These are phyloP conservation scores for Jordanella pulchra DNA, from an alignment of 2,797 vertebrate species.

Conservation along the genomic window DNA sequence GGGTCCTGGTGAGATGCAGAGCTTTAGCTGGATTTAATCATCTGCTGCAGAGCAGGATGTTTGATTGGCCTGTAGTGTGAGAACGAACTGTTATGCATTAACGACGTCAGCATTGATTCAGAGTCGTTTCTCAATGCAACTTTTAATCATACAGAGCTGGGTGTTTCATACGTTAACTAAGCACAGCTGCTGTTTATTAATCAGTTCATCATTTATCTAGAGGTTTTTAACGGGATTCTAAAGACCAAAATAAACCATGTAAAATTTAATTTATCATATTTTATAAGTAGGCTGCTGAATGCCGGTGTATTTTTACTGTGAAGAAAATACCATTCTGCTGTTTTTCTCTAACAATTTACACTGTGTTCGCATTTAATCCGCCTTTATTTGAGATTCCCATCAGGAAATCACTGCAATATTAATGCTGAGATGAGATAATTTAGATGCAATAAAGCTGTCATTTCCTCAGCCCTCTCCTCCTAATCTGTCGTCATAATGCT, in stretches of 20 bases:
- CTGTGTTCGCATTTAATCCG: neutral
- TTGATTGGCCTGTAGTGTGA: neutral
- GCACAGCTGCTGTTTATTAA: neutral
- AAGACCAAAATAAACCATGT: neutral
- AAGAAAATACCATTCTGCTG: neutral
- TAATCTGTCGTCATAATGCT: neutral
- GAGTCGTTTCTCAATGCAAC: neutral
- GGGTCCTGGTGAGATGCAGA: neutral
- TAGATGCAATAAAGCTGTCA: neutral
- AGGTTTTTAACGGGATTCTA: neutral
- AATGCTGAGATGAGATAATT: neutral
- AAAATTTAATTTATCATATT: too few species aligned
- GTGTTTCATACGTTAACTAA: neutral
- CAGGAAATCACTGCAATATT: neutral
- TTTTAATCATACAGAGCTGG: neutral
- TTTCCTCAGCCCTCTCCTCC: neutral
- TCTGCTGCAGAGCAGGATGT: neutral
- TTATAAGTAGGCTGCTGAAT: too few species aligned
- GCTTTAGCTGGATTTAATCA: neutral
- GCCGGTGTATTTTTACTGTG: neutral
- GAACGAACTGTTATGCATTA: neutral
- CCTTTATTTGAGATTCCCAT: neutral
- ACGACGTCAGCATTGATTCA: neutral
- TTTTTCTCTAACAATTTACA: neutral
- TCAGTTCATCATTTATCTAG: neutral